Evolutionary conservation across 2,888 invertebrate species (phyloP), one percentile per base, ranked within the genome.

Genomic region (Mythimna lalbum): DNA sequence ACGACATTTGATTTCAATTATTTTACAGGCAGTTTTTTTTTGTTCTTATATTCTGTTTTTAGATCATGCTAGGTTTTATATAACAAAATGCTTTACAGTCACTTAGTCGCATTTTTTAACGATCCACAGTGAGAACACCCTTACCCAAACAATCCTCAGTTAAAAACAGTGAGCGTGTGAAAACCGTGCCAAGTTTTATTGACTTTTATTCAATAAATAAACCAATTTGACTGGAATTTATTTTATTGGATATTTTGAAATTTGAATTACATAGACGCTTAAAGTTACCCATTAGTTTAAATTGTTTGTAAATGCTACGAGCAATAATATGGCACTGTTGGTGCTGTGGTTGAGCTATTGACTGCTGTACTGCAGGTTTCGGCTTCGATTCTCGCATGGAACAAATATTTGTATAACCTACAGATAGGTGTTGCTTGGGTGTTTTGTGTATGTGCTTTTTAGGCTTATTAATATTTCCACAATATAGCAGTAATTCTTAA

Each of bases 121-220:
- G 12, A 21, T 12, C 7, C 33, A 0, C 39, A 61, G 73, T 80
- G 80, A 23, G 14, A 49, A 10, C 52, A 31, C 55, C 82, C 57
- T 83, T 75, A 81, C 43, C 43, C 36, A 53, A 64, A 65, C 57
- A 65, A 71, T 69, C 64, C 70, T 66, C 57, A 69, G 60, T 53
- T 74, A 55, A 72, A 81, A 62, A 70, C 52, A 57, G 62, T 27
- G 76, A 78, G 53, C 83, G 85, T 84, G 83, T 77, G 84, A 84
- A 84, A 82, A 67, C 33, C 33, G 57, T 47, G 19, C 68, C 50
- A 57, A 67, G 52, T 73, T 70, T 80, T 80, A 73, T 64, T 52
- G 64, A 67, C 53, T 71, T 78, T 68, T 63, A 71, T 70, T 65
- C 60, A 74, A 84, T 65, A 73, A 64, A 62, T 73, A 69, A 59